These are phyloP conservation scores for Drosophila melanocephala DNA, from an alignment of 2,888 invertebrate genomes.

Conservation along the genomic window DNA sequence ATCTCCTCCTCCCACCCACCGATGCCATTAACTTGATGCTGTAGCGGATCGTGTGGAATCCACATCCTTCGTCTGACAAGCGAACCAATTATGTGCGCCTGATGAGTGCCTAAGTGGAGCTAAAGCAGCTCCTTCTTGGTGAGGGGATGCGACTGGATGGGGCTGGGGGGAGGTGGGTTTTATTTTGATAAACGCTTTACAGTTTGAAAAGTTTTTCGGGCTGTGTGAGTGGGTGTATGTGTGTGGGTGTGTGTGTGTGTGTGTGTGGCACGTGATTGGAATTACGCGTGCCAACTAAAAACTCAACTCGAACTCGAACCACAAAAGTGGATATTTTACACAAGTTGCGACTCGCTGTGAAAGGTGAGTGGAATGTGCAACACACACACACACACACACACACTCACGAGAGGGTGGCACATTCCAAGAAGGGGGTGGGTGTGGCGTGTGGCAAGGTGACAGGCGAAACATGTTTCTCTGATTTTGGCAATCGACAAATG, in stretches of 20 bases:
- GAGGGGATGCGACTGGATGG: background rate
- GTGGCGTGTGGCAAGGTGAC: constrained; percentile 1
- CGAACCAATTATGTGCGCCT: constrained; percentile 74
- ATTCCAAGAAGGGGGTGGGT: background rate
- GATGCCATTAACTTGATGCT: constrained; percentile 3
- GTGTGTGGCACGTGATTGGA: constrained; percentile 77
- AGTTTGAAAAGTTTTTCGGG: constrained; percentile 70
- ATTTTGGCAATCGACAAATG: constrained; percentile 77
- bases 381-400: background rate
- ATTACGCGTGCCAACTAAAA: constrained; percentile 65
- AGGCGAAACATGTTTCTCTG: constrained; percentile 58
- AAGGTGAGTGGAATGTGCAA: constrained; percentile 18
- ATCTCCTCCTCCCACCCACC: background rate
- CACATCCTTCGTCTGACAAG: constrained; percentile 60
- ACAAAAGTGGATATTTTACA: constrained; percentile 57
- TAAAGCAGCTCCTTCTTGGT: background rate
- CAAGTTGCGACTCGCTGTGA: constrained; percentile 30
- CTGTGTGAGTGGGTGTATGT: constrained; percentile 26
- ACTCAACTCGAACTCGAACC: constrained; percentile 35
- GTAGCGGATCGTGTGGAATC: constrained; percentile 42
- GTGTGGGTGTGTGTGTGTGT: background rate
- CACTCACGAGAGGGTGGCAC: background rate
- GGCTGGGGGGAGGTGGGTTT: background rate
- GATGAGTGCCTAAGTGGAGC: constrained; percentile 44
- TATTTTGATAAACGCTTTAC: constrained; percentile 79